Base-by-base conservation (phyloP, 2,797 vertebrate genomes). In the Triplophysa bombifrons region DNA sequence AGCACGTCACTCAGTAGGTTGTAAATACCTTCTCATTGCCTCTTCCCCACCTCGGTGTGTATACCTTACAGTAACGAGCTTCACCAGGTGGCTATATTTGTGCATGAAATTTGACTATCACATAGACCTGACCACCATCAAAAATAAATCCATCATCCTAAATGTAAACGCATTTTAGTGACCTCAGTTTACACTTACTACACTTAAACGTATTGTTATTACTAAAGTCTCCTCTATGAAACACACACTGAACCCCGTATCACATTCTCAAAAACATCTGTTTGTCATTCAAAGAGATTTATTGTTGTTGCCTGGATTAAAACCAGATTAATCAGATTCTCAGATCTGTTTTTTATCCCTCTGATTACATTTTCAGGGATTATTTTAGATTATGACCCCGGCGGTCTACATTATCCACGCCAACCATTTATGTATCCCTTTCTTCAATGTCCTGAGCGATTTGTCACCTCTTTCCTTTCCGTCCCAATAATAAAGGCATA, bases 21-120 rank as follows among this genome's bases (percentile, higher is more conserved):
- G 83, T 87, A 87, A 88, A 89, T 87, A 81, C 80, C 81, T 85
- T 72, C 46, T 61, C 67, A n/a, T 76, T 60, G 53, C 16, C 44
- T 70, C 61, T 12, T 76, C 78, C 69, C 50, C 34, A 17, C 67
- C 51, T 63, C 63, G 4, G 14, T 65, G 34, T 63, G 66, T 48
- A 53, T 16, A 13, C 30, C 53, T 63, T 77, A 74, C 46, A 76
- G 75, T 82, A 79, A 67, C 68, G 30, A 88, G 61, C 41, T 80
- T 72, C 44, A 30, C 13, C 27, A 71, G 46, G n/a, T 72, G 55
- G 12, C 13, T 25, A 25, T 55, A 50, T 72, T 34, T 56, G 46
- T 81, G 46, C 58, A 72, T 55, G 60, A 56, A 64, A 72, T 63
- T 27, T 34, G n/a, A 41, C 51, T 78, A 61, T 73, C 58, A 81